These are phyloP conservation scores for Odontocolon sp. DNA, from an alignment of 2,888 invertebrate species.

Conservation along the genomic window DNA sequence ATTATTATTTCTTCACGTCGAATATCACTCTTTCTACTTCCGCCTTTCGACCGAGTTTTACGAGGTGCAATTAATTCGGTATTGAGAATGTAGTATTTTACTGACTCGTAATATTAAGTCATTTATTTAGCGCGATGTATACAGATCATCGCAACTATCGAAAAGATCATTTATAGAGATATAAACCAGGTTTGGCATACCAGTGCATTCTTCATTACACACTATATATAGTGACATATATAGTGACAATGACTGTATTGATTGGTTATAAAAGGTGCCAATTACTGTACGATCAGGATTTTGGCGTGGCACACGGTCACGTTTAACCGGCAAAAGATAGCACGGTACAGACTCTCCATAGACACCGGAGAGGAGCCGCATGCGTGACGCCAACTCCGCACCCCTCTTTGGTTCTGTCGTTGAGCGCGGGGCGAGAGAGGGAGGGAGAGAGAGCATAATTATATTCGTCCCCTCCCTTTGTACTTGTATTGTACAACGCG, in stretches of 20 bases:
- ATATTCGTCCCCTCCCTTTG: slow-evolving; percentile 35
- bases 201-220: no score
- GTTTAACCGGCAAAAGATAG: slow-evolving; percentile 26
- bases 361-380: slow-evolving; percentile 58
- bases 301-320: slow-evolving; percentile 24
- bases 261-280: no score
- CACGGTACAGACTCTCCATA: slow-evolving; percentile 21
- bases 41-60: slow-evolving; percentile 14
- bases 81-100: no score
- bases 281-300: no score
- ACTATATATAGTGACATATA: no score
- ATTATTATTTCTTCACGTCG: slow-evolving; percentile 21
- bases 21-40: slow-evolving; percentile 43
- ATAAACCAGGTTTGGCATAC: no score
- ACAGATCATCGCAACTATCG: no score
- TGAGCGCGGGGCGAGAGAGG: slow-evolving; percentile 45
- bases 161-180: no score
- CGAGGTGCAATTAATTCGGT: slow-evolving; percentile 24
- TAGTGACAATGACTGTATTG: no score
- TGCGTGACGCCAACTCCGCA: slow-evolving; percentile 64
- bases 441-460: slow-evolving; percentile 70
- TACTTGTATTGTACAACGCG: slow-evolving; percentile 69
- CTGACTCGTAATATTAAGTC: no score
- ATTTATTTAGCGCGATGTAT: no score
- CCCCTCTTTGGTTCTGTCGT: neutral